Evolutionary conservation across 2,113 vertebrate genomes (phyloP).

Genomic region (Struthidea cinerea): DNA sequence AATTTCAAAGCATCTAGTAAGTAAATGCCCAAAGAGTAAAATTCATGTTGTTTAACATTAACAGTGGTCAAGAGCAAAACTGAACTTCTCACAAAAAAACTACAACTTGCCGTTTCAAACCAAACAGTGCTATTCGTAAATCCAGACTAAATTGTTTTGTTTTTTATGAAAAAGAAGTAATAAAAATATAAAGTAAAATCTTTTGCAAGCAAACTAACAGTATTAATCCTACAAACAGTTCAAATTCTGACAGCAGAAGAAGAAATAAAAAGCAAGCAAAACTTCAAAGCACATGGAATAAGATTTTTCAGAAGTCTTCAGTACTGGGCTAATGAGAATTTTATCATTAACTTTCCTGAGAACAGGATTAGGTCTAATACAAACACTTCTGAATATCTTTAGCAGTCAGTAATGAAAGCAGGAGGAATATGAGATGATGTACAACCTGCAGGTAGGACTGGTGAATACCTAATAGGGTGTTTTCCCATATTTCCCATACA

Average conservation of each 20-base stretch:
- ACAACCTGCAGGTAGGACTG: not conserved
- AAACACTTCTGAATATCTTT: slow-evolving; percentile 5
- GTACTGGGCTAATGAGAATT: slow-evolving; percentile 18
- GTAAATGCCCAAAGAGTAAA: not conserved
- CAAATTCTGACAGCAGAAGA: not conserved
- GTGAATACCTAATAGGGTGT: not conserved
- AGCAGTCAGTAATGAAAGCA: slow-evolving; percentile 8
- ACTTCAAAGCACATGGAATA: not conserved
- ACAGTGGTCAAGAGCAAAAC: not conserved
- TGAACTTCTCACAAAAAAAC: not conserved
- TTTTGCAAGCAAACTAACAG: not conserved
- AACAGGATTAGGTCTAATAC: slow-evolving; percentile 17
- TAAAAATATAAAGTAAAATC: not conserved
- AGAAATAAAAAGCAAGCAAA: not conserved
- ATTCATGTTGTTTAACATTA: not conserved
- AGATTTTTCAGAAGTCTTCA: not conserved
- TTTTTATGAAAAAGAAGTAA: not conserved
- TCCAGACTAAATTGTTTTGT: not conserved
- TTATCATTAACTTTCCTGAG: slow-evolving; percentile 18
- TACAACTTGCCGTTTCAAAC: not conserved
- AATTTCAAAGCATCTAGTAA: not conserved
- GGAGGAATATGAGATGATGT: not conserved
- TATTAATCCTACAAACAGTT: not conserved
- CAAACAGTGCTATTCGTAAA: not conserved
- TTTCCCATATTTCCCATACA: not conserved